These are phyloP conservation scores for Philereme vetulata DNA, from an alignment of 2,888 invertebrate species.

Conservation along the genomic window DNA sequence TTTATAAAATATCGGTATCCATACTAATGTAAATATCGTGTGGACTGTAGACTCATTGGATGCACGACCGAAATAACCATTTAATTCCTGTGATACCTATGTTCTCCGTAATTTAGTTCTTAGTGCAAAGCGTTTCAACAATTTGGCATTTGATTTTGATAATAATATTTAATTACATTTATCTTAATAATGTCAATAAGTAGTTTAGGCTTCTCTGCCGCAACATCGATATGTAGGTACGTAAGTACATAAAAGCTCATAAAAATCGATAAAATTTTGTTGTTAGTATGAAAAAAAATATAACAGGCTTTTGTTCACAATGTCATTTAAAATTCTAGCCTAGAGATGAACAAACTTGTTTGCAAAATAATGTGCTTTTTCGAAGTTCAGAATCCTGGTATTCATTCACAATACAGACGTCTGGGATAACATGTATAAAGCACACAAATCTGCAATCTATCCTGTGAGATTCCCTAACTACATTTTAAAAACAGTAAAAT, in stretches of 20 bases:
- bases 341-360: too few species aligned
- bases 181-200: constrained; percentile 11
- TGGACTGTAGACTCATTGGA: too few species aligned
- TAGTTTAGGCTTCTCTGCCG: constrained; percentile 2
- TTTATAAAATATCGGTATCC: too few species aligned
- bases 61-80: too few species aligned
- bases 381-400: too few species aligned
- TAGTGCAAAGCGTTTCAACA: constrained; percentile 18
- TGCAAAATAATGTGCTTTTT: too few species aligned
- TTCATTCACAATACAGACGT: too few species aligned
- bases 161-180: constrained; percentile 13
- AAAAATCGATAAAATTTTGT: constrained; percentile 7
- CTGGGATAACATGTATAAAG: too few species aligned
- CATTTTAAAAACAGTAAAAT: constrained; percentile 12
- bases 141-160: constrained; percentile 28
- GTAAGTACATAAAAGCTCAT: constrained; percentile 3
- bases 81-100: too few species aligned
- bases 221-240: constrained; percentile 7
- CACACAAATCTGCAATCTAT: too few species aligned
- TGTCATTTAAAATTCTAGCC: constrained; percentile 13
- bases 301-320: constrained; percentile 6
- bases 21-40: too few species aligned
- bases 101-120: not conserved
- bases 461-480: not conserved
- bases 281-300: constrained; percentile 10